These are phyloP conservation scores for Tigriopus japonicus DNA, from an alignment of 1,140 invertebrate species.

Conservation along the genomic window DNA sequence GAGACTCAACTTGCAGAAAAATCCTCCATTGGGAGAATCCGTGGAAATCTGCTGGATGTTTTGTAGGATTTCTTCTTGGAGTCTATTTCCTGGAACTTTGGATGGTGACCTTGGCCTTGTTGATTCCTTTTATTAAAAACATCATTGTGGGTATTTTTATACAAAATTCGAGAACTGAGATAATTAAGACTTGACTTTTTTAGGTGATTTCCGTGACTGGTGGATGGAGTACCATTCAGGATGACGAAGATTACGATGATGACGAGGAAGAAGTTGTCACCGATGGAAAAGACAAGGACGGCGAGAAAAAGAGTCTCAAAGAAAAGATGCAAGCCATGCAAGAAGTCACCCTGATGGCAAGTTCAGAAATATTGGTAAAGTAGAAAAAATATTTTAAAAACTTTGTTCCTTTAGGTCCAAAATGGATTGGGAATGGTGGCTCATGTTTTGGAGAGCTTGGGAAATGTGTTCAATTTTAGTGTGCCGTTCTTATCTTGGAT, in stretches of 20 bases:
- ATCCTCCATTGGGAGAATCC: slow-evolving; percentile 94
- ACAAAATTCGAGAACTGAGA: too few species aligned
- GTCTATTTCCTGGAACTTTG: slow-evolving; percentile 71
- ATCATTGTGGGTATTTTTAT: slow-evolving; percentile 37
- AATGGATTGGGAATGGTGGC: slow-evolving; percentile 3
- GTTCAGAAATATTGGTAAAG: slow-evolving; percentile 31
- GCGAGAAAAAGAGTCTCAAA: slow-evolving; percentile 86
- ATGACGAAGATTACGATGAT: slow-evolving; percentile 29
- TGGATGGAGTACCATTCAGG: slow-evolving; percentile 25
- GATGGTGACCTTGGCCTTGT: slow-evolving; percentile 54
- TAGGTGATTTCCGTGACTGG: slow-evolving; percentile 23
- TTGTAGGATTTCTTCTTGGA: slow-evolving; percentile 56
- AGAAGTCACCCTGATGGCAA: slow-evolving; percentile 74
- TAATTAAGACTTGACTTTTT: slow-evolving; percentile 8
- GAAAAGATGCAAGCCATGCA: slow-evolving; percentile 82
- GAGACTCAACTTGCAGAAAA: slow-evolving; percentile 45
- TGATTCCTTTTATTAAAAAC: slow-evolving; percentile 57
- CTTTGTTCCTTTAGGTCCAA: not conserved
- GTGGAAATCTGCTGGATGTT: slow-evolving; percentile 58
- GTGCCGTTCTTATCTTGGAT: slow-evolving; percentile 85
- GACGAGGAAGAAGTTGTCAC: slow-evolving; percentile 61
- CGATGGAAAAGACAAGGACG: slow-evolving; percentile 48
- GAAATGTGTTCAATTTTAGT: slow-evolving; percentile 65
- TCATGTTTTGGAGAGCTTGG: not conserved
- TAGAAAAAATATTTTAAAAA: not conserved